These are phyloP conservation scores for Epinephelus awoara DNA, from an alignment of 2,797 vertebrate genomes.

Conservation along the genomic window DNA sequence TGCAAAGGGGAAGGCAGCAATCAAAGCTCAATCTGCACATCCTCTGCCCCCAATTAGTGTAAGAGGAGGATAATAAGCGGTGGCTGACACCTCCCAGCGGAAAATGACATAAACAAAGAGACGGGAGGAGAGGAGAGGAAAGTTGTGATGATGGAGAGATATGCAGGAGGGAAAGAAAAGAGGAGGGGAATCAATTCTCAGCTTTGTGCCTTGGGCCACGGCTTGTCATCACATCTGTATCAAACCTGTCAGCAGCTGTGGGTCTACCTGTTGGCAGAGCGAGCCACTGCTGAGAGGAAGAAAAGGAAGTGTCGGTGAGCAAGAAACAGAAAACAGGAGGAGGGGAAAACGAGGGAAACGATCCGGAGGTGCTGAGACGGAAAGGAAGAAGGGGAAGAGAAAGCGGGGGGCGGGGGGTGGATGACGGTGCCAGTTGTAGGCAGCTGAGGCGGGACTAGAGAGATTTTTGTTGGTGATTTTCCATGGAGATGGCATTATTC, in stretches of 20 bases:
- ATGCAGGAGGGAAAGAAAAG: background rate
- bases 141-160: constrained; percentile 10
- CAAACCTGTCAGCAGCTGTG: constrained; percentile 59
- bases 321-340: constrained; percentile 4
- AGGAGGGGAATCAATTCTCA: constrained; percentile 45
- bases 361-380: constrained; percentile 3
- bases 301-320: constrained; percentile 25
- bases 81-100: constrained; percentile 58
- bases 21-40: constrained; percentile 73
- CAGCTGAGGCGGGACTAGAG: constrained; percentile 1
- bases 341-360: background rate
- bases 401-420: constrained; percentile 15
- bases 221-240: constrained; percentile 67
- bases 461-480: constrained; percentile 2
- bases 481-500: background rate
- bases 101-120: constrained; percentile 50
- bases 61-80: constrained; percentile 58
- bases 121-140: background rate
- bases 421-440: background rate
- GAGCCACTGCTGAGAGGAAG: constrained; percentile 23
- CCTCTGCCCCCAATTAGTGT: constrained; percentile 75
- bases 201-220: constrained; percentile 42
- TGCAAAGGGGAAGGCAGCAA: constrained; percentile 60
- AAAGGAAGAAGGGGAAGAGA: constrained; percentile 9
- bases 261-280: constrained; percentile 52